These are phyloP conservation scores for Cabera pusaria DNA, from an alignment of 2,888 invertebrate species.

Conservation along the genomic window DNA sequence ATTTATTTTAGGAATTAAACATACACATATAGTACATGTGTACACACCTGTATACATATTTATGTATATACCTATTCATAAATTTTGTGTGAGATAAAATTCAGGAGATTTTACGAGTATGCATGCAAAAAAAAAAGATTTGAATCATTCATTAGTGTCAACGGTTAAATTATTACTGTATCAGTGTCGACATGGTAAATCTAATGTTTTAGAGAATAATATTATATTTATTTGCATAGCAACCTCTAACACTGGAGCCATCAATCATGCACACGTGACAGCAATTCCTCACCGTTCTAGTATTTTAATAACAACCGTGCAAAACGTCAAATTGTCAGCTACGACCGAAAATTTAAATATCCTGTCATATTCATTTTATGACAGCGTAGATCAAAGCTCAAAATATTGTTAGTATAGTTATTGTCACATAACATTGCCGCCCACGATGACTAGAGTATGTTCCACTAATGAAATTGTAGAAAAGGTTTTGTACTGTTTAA, in stretches of 20 bases:
- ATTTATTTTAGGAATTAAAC: too few relatives aligned
- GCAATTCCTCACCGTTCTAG: slow-evolving; percentile 21
- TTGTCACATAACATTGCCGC: slow-evolving; percentile 28
- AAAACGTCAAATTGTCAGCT: slow-evolving; percentile 31
- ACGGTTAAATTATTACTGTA: slow-evolving; percentile 7
- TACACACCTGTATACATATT: too few relatives aligned
- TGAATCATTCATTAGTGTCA: slow-evolving; percentile 14
- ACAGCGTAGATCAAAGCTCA: slow-evolving; percentile 35
- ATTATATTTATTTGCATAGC: slow-evolving; percentile 17
- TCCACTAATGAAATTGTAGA: slow-evolving; percentile 21
- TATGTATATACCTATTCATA: too few relatives aligned
- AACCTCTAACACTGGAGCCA: slow-evolving; percentile 17
- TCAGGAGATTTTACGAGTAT: too few relatives aligned
- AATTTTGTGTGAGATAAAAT: too few relatives aligned
- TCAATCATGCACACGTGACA: slow-evolving; percentile 19
- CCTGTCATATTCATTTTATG: slow-evolving; percentile 37
- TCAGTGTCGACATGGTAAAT: slow-evolving; percentile 11
- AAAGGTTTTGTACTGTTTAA: slow-evolving; percentile 23
- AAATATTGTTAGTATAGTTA: slow-evolving; percentile 30
- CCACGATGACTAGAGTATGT: slow-evolving; percentile 20
- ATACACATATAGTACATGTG: too few relatives aligned
- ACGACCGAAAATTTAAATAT: slow-evolving; percentile 30
- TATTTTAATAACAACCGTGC: slow-evolving; percentile 21
- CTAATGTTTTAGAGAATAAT: slow-evolving; percentile 12
- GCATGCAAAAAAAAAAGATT: too few relatives aligned